Evolutionary conservation across 2,113 vertebrate species (phyloP), one percentile per base, ranked within the genome.

Genomic region (Copsychus sechellarum): DNA sequence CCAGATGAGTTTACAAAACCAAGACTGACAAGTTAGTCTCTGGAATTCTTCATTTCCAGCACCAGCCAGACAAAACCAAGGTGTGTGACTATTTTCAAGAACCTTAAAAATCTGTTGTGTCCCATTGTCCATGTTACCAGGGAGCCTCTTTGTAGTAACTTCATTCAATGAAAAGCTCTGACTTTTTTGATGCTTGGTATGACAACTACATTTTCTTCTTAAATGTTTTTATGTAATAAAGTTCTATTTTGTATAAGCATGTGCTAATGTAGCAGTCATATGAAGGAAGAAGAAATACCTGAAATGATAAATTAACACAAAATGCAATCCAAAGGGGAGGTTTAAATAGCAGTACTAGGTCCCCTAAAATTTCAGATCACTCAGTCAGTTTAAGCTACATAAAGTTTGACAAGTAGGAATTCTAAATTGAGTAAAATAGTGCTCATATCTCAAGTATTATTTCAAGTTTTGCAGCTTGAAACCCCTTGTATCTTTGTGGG

Each of bases 1-100:
- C 97, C 98, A 98, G 98, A 98, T 91, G 95, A 94, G 93, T 98
- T 97, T 80, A 85, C 96, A 84, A 94, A 97, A 78, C 89, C 97
- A 76, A 92, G 92, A 81, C 48, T 97, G 92, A 95, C 74, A 72
- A 98, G 96, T 79, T 98, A 96, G 92, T 88, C 80, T 87, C 95
- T 48, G 92, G 98, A 97, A 97, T 90, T 81, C 96, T 97, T 89
- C 94, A 92, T 70, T 98, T 98, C 84, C 97, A 98, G 93, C 98
- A 96, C 67, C 81, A 81, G 40, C 67, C 92, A 90, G 94, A 79
- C 53, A 81, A 91, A 88, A 60, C 7, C 36, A 91, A 97, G 97
- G 97, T 97, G 87, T 83, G 97, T 94, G 51, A 53, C 28, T 66
- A 42, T 60, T 89, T 86, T 78, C 28, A 86, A 93, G 70, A 90